Percentiles rank a stretch among this genome's conserved stretches.
Evolutionary conservation across 2,113 vertebrate species (phyloP).

Genomic region (Percina caprodes): DNA sequence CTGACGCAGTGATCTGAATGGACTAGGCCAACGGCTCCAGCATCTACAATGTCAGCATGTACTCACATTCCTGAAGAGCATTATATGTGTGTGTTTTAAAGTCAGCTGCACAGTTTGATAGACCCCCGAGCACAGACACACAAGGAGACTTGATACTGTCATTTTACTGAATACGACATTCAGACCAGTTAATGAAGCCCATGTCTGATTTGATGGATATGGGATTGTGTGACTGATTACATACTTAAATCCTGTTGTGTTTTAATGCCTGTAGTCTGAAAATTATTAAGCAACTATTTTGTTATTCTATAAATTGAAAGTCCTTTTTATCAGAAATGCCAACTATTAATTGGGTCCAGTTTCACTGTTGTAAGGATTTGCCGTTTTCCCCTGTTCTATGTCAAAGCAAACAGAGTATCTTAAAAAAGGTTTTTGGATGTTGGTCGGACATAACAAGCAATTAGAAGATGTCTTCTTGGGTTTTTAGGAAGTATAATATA

Average conservation of each 20-base stretch:
- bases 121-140: constrained; percentile 1
- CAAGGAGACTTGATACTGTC: background rate
- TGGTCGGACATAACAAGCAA: background rate
- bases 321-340: background rate
- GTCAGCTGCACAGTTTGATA: constrained; percentile 24
- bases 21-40: constrained; percentile 45
- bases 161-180: background rate
- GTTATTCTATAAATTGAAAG: background rate
- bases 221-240: constrained; percentile 26
- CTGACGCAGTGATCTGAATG: constrained; percentile 29
- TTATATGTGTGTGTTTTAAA: constrained; percentile 8
- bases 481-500: background rate
- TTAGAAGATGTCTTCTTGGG: background rate
- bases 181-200: constrained; percentile 16
- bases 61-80: constrained; percentile 15
- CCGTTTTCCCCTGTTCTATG: background rate
- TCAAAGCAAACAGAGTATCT: background rate
- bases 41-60: constrained; percentile 38
- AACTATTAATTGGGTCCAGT: background rate
- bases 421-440: too few relatives aligned
- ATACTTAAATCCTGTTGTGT: background rate
- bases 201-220: constrained; percentile 25
- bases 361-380: background rate
- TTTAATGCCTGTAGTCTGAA: background rate
- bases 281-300: background rate